phyloP scores from a whole-genome alignment of 2,113 vertebrate genomes.

The Pongo pygmaeus region DNA sequence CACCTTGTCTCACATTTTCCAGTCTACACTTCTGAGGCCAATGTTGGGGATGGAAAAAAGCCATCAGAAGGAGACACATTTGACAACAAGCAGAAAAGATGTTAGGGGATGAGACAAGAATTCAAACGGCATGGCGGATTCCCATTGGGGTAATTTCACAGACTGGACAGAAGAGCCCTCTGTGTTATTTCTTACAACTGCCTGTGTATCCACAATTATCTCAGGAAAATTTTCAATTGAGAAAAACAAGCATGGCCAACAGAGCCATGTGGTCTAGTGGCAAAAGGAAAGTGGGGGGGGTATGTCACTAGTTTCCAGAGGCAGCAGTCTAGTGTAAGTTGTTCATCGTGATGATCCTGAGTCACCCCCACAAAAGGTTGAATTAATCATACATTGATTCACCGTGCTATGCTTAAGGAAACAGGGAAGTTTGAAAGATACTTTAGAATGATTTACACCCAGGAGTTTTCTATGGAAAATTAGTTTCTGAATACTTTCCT shows the following conservation, averaged over 20 bases:
- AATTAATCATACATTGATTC: slow-evolving; percentile 60
- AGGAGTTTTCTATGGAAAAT: slow-evolving; percentile 12
- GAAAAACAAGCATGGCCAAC: not conserved
- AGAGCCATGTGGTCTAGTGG: not conserved
- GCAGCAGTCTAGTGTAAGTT: not conserved
- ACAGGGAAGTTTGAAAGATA: slow-evolving; percentile 36
- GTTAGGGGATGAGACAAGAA: not conserved
- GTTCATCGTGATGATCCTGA: slow-evolving; percentile 50
- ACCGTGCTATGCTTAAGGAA: slow-evolving; percentile 15
- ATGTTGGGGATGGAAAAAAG: not conserved
- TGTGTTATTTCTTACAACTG: not conserved
- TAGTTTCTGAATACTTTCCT: not conserved
- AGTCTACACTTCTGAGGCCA: slow-evolving; percentile 8
- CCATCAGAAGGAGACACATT: not conserved
- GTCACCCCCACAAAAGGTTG: slow-evolving; percentile 30
- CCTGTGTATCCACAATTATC: not conserved
- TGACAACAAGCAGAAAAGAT: not conserved
- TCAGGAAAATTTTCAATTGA: not conserved
- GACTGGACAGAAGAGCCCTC: not conserved
- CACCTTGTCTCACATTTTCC: not conserved
- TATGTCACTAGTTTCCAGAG: not conserved
- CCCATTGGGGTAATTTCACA: not conserved
- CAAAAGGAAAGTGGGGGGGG: not conserved
- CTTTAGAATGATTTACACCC: not conserved
- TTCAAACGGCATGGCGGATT: too few relatives aligned